phyloP scores from a whole-genome alignment of 2,888 invertebrate species.

The Chrysodeixis includens region DNA sequence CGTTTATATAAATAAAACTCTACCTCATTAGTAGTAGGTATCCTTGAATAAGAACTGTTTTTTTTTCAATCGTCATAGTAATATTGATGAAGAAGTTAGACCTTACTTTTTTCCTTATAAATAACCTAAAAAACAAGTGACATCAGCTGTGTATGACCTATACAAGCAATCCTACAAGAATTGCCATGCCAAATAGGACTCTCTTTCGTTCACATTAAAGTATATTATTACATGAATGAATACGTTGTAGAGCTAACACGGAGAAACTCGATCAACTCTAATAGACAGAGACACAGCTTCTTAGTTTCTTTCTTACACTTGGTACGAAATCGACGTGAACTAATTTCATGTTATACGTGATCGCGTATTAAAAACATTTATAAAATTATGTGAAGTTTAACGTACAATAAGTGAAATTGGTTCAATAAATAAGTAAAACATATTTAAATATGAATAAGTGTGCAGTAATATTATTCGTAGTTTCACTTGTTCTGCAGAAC shows the following conservation, averaged over 20 bases:
- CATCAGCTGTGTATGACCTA: not conserved
- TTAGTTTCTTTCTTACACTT: constrained; percentile 1
- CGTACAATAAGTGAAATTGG: not conserved
- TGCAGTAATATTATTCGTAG: constrained; percentile 42
- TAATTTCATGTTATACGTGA: not conserved
- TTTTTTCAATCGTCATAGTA: not conserved
- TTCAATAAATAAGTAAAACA: not conserved
- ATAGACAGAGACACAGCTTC: constrained; percentile 4
- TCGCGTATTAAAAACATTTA: not conserved
- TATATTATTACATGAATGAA: not conserved
- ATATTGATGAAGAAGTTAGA: not conserved
- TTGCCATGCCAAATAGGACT: not conserved
- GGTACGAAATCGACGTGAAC: constrained; percentile 2
- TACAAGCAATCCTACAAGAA: not conserved
- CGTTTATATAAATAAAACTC: no score
- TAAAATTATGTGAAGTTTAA: not conserved
- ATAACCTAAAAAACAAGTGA: not conserved
- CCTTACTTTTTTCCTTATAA: not conserved
- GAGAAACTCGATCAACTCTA: not conserved
- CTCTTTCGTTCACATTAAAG: not conserved
- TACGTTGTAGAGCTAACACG: not conserved
- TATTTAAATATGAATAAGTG: constrained; percentile 42
- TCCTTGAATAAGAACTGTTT: not conserved
- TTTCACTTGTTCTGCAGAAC: constrained; percentile 45
- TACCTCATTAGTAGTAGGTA: no score